Conservation (phyloP, 2,888 invertebrate genomes). For the Pollenia amentaria region DNA sequence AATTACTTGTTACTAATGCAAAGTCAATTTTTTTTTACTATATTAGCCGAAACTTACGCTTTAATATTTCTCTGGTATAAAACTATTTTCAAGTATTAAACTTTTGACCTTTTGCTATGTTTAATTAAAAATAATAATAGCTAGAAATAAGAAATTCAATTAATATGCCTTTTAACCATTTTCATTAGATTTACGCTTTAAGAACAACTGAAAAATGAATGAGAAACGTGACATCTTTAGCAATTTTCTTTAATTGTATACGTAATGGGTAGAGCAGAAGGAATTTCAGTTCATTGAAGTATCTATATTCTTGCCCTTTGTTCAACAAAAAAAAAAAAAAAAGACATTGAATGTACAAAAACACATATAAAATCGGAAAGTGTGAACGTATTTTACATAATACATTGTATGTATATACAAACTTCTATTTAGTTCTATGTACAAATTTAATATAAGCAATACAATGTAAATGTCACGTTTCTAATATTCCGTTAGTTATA, state of each 20-base stretch:
- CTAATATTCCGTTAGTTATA: conserved; percentile 56
- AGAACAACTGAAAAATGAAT: conserved; percentile 18
- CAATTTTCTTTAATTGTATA: conserved; percentile 1
- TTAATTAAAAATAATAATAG: not conserved
- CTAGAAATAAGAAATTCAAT: not conserved
- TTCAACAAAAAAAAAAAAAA: no score
- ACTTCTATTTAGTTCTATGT: no score
- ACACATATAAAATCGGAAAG: no score
- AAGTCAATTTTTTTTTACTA: no score
- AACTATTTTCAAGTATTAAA: not conserved
- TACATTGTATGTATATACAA: no score
- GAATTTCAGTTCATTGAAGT: conserved; percentile 28
- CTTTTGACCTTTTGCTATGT: conserved; percentile 20
- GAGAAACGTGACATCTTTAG: conserved; percentile 44
- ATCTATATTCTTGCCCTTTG: not conserved
- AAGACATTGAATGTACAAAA: not conserved
- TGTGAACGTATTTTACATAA: no score
- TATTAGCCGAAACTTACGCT: no score
- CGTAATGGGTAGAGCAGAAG: not conserved
- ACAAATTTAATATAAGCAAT: not conserved
- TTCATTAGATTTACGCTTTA: not conserved
- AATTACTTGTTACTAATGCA: no score
- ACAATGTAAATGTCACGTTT: conserved; percentile 64
- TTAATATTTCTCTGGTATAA: no score
- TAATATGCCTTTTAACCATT: not conserved